Evolutionary conservation across 2,113 vertebrate species (phyloP).

Genomic region (Mus spicilegus): DNA sequence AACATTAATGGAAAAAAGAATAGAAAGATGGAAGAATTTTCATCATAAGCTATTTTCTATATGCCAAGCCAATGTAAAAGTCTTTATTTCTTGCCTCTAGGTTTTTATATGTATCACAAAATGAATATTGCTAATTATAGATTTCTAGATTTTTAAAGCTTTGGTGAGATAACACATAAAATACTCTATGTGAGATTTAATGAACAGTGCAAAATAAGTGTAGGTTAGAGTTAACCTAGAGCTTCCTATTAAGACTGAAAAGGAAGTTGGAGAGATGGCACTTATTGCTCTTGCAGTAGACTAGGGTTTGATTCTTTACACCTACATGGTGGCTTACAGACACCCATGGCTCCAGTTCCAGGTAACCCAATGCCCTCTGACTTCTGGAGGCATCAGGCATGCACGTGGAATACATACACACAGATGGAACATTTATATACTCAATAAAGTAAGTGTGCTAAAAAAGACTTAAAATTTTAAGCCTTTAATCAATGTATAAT

Average conservation of each 20-base stretch:
- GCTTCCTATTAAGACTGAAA: background rate
- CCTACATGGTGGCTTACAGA: background rate
- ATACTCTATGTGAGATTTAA: background rate
- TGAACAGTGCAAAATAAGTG: background rate
- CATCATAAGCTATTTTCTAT: conserved; percentile 29
- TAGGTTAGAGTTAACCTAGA: background rate
- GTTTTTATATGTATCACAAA: conserved; percentile 1
- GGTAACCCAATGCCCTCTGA: background rate
- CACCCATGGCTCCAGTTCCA: background rate
- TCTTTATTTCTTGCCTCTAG: conserved; percentile 33
- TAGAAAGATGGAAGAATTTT: conserved; percentile 35
- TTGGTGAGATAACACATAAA: background rate
- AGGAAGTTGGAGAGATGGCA: background rate
- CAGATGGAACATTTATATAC: background rate
- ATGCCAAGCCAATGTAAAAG: conserved; percentile 11
- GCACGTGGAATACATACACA: background rate
- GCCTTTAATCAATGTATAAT: background rate
- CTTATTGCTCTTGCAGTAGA: background rate
- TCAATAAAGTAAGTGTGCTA: background rate
- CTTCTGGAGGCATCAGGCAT: background rate
- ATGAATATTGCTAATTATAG: background rate
- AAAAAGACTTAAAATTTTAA: background rate
- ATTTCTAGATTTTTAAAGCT: conserved; percentile 13
- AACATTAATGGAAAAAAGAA: conserved; percentile 35
- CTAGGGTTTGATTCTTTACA: background rate